Evolutionary conservation across 1,140 invertebrate species (phyloP).

Genomic region (Steinernema khuongi): DNA sequence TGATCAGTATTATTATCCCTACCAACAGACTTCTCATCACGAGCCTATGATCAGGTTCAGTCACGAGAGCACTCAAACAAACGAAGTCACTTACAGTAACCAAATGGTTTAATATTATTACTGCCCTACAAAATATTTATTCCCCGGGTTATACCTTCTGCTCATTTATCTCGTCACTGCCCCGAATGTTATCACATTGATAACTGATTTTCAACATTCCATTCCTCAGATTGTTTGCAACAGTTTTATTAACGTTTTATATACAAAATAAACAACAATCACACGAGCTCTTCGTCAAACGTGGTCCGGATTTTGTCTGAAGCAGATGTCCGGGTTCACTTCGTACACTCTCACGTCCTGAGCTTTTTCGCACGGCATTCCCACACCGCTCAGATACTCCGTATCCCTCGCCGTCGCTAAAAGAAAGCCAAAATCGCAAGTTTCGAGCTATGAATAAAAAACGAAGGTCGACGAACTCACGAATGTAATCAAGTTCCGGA

Average conservation of each 20-base stretch:
- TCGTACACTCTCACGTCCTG: conserved; percentile 12
- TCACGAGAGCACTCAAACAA: neutral
- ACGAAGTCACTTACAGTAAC: neutral
- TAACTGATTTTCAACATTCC: too few relatives aligned
- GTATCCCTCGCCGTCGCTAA: neutral
- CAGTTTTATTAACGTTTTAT: neutral
- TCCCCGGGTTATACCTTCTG: too few relatives aligned
- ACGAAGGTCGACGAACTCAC: neutral
- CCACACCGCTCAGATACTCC: neutral
- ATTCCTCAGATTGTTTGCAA: too few relatives aligned
- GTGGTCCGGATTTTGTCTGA: conserved; percentile 1
- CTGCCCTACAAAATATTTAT: too few relatives aligned
- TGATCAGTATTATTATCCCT: neutral
- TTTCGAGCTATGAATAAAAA: too few relatives aligned
- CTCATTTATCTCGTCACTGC: too few relatives aligned
- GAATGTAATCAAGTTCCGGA: conserved; percentile 5
- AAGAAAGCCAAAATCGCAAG: neutral
- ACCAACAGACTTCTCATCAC: neutral
- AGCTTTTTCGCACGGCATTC: conserved; percentile 5
- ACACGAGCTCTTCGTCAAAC: neutral
- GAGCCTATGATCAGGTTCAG: neutral
- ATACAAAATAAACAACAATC: neutral
- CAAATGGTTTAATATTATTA: neutral
- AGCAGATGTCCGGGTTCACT: conserved; percentile 9
- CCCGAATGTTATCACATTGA: too few relatives aligned